phyloP scores from a whole-genome alignment of 2,113 vertebrate species.

The Gobius niger region DNA sequence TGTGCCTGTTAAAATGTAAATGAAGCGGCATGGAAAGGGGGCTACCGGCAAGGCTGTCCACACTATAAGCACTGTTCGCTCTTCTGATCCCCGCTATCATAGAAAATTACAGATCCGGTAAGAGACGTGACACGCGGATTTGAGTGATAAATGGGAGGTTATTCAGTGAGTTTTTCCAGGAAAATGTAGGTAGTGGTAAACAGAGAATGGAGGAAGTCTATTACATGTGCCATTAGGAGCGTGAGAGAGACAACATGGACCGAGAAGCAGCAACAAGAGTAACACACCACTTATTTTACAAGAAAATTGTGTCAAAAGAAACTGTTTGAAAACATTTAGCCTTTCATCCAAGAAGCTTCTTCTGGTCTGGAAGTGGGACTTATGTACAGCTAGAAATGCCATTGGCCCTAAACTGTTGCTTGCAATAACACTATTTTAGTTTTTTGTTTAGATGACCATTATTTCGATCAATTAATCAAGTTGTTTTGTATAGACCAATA shows the following conservation, averaged over 20 bases:
- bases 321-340: too few species aligned
- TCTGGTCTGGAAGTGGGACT: too few species aligned
- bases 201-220: background rate
- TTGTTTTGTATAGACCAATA: too few species aligned
- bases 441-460: too few species aligned
- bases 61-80: constrained; percentile 23
- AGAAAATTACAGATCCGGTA: constrained; percentile 21
- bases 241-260: background rate
- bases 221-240: background rate
- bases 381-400: too few species aligned
- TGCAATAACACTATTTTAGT: too few species aligned
- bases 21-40: constrained; percentile 30
- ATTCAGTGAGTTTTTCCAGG: background rate
- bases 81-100: constrained; percentile 33
- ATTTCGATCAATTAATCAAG: too few species aligned
- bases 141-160: background rate
- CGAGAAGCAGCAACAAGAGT: background rate
- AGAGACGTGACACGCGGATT: background rate
- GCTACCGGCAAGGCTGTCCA: constrained; percentile 42
- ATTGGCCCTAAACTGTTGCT: too few species aligned
- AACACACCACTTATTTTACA: too few species aligned
- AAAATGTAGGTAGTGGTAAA: constrained; percentile 2
- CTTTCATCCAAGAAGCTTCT: too few species aligned
- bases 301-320: too few species aligned
- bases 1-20: constrained; percentile 74